Base-by-base conservation (phyloP, 92 coral and sea anemone genomes). In the Pocillopora grandis region DNA sequence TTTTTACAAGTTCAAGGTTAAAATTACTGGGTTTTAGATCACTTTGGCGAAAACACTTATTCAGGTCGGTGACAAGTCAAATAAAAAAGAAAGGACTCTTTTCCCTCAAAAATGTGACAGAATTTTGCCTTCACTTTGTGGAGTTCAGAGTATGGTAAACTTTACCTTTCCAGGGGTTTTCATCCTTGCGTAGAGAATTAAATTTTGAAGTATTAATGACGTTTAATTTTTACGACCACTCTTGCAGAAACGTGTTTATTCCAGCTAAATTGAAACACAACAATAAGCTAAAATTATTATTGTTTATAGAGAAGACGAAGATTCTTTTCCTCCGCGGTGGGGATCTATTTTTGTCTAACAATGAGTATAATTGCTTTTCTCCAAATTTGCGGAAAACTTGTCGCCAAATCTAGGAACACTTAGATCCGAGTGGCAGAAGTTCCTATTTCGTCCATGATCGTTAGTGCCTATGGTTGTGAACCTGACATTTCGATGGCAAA, bases 261-360 rank as follows among this genome's bases (percentile, higher is more conserved):
- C 80, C 19, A 76, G 69, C 69, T 35, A 59, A 76, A 33, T 76
- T 76, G 64, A 56, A 21, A 63, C 52, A 59, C 10, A 37, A 16
- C 62, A 37, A 74, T 17, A 17, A 42, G 76, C 58, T 58, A 33
- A 58, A 76, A 33, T 77, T 35, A 17, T 58, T 69, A 33, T 70
- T 68, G 37, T 58, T 80, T 80, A 71, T 14, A 19, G 36, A 15
- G 52, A 57, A 68, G 76, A 37, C 58, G 57, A 70, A 68, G 56
- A 68, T 62, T 69, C 12, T 69, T 68, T 27, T 58, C 74, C 70
- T 27, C 84, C 31, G 56, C n/a, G 67, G 12, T 69, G 84, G 75
- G 49, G n/a, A 79, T 36, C 61, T 63, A 18, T 79, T 66, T 70
- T 58, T 79, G 65, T 77, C 23, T 61, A 12, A 19, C 69, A 80